These are phyloP conservation scores for Dendropsophus ebraccatus DNA, from an alignment of 2,113 vertebrate genomes.

Conservation along the genomic window DNA sequence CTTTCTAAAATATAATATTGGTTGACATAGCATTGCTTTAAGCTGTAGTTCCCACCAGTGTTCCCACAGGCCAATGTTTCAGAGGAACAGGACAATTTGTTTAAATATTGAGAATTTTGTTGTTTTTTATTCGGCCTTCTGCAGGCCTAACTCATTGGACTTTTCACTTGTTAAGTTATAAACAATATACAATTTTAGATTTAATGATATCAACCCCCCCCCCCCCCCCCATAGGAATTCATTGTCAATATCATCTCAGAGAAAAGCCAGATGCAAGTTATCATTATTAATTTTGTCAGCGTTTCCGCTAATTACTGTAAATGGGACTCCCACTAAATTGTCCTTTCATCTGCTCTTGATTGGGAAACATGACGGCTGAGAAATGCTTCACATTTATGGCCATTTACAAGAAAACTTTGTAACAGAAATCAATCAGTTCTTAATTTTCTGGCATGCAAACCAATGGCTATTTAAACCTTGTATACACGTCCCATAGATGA, in stretches of 20 bases:
- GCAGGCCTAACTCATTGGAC: too few species aligned
- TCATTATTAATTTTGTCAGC: conserved; percentile 32
- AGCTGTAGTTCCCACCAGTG: too few species aligned
- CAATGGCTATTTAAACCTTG: conserved; percentile 24
- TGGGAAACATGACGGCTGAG: neutral
- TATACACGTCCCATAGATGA: conserved; percentile 31
- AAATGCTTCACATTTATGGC: conserved; percentile 3
- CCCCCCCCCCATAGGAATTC: neutral
- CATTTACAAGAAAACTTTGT: neutral
- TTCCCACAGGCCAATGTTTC: too few species aligned
- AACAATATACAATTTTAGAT: too few species aligned
- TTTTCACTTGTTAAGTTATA: too few species aligned
- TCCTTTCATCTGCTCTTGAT: conserved; percentile 37
- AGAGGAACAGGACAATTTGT: too few species aligned
- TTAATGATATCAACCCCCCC: too few species aligned
- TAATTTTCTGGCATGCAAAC: conserved; percentile 36
- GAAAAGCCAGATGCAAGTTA: conserved; percentile 20
- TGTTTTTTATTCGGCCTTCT: too few species aligned
- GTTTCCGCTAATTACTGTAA: conserved; percentile 14
- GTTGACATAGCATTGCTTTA: too few species aligned
- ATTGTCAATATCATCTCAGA: neutral
- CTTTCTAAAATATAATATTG: too few species aligned
- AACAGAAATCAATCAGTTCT: conserved; percentile 17
- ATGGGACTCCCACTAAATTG: conserved; percentile 20
- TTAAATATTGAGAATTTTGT: too few species aligned